Percentiles rank a stretch among this genome's conserved stretches.
Conservation (phyloP, 2,888 invertebrate genomes). For the Steinernema carpocapsae region DNA sequence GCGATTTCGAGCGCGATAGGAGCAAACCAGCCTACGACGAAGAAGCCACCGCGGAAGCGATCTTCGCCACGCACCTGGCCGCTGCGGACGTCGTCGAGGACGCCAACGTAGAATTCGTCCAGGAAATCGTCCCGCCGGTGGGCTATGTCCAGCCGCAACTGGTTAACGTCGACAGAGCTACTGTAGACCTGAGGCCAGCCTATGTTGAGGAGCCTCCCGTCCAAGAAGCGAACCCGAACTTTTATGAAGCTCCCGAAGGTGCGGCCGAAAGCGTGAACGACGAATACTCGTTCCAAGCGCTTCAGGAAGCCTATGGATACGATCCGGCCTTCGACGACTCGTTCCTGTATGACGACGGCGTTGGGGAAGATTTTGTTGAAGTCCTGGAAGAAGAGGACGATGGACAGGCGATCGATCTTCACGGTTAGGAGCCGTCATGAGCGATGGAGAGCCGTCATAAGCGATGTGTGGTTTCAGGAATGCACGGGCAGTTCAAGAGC, state of each 20-base stretch:
- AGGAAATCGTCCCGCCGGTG: background rate
- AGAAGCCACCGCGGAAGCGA: background rate
- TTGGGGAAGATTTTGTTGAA: background rate
- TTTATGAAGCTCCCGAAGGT: too few species aligned
- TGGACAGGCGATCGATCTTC: background rate
- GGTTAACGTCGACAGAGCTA: background rate
- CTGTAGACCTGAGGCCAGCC: background rate
- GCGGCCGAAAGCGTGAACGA: too few species aligned
- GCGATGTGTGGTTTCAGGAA: conserved; percentile 47
- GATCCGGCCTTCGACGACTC: too few species aligned
- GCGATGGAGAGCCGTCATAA: background rate
- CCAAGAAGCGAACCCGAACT: too few species aligned
- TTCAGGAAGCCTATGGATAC: too few species aligned
- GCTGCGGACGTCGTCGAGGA: background rate
- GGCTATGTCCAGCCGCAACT: background rate
- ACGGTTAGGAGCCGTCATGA: background rate
- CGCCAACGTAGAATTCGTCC: background rate
- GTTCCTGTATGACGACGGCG: too few species aligned
- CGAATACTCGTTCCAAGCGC: too few species aligned
- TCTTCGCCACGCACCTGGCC: too few species aligned
- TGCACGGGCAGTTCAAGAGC: conserved; percentile 65
- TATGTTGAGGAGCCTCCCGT: background rate
- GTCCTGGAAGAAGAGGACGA: background rate
- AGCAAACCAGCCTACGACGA: conserved; percentile 9
- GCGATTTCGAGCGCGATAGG: background rate